A percentile compares a stretch with the other conserved stretches of the same genome.
These are phyloP conservation scores for Silurus asotus DNA, from an alignment of 2,113 vertebrate genomes.

Conservation along the genomic window DNA sequence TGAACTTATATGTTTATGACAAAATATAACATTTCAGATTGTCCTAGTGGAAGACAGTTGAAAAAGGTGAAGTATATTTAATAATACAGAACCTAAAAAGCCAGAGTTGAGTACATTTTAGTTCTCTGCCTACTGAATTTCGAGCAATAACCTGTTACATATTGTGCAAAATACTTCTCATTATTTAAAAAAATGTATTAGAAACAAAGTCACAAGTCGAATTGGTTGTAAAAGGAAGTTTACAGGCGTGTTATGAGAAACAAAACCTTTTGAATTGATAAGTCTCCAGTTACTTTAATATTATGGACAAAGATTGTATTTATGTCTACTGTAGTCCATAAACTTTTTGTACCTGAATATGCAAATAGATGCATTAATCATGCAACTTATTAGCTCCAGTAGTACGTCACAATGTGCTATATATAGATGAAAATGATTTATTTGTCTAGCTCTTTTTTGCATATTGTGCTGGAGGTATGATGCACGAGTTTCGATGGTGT, in stretches of 20 bases:
- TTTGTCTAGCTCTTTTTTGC: not conserved
- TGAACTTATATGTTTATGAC: not conserved
- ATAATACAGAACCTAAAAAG: not conserved
- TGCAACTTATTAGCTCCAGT: not conserved
- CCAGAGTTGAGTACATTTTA: not conserved
- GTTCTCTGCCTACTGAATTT: not conserved
- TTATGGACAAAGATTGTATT: not conserved
- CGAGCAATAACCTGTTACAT: not conserved
- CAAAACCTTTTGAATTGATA: not conserved
- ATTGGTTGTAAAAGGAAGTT: not conserved
- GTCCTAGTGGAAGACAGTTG: no score
- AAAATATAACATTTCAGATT: not conserved
- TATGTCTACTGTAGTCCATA: not conserved
- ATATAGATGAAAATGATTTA: conserved; percentile 3
- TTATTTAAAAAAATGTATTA: not conserved
- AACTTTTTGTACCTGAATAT: not conserved
- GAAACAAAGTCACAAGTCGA: not conserved
- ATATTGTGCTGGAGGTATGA: not conserved
- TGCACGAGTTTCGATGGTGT: not conserved
- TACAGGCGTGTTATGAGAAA: not conserved
- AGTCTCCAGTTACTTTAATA: not conserved
- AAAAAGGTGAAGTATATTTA: not conserved
- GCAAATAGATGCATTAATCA: not conserved
- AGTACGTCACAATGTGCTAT: not conserved
- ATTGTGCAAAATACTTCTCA: not conserved